Percentiles rank a stretch among this genome's conserved stretches.
Conservation (phyloP, 2,113 vertebrate genomes). For the Corvus moneduloides region DNA sequence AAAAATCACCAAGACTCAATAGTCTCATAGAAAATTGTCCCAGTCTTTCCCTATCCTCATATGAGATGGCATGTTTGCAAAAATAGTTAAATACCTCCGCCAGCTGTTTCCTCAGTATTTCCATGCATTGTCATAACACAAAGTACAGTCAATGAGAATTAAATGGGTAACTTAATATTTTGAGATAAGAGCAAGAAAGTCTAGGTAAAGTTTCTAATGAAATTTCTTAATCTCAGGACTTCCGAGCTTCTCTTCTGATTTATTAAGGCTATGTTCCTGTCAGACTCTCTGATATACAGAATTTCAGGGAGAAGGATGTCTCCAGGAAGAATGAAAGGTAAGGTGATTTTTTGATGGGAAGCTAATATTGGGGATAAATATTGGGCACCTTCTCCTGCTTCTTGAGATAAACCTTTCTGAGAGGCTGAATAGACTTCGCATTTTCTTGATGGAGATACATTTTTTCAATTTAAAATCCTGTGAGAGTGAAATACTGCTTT, state of each 20-base stretch:
- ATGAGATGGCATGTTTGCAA: background rate
- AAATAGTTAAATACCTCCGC: background rate
- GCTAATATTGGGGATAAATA: background rate
- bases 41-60: background rate
- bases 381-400: background rate
- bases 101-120: background rate
- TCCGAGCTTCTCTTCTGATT: background rate
- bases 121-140: background rate
- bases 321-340: background rate
- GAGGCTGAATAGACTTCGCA: background rate
- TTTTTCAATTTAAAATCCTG: conserved; percentile 26
- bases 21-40: background rate
- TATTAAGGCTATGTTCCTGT: background rate
- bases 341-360: background rate
- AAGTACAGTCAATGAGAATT: background rate
- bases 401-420: background rate
- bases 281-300: background rate
- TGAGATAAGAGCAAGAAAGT: background rate
- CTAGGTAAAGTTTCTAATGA: background rate
- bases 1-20: background rate
- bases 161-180: background rate
- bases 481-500: conserved; percentile 14
- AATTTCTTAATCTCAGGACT: background rate
- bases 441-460: conserved; percentile 10
- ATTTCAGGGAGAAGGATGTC: background rate